phyloP scores from a whole-genome alignment of 2,888 invertebrate species.

The Megamerina dolium region DNA sequence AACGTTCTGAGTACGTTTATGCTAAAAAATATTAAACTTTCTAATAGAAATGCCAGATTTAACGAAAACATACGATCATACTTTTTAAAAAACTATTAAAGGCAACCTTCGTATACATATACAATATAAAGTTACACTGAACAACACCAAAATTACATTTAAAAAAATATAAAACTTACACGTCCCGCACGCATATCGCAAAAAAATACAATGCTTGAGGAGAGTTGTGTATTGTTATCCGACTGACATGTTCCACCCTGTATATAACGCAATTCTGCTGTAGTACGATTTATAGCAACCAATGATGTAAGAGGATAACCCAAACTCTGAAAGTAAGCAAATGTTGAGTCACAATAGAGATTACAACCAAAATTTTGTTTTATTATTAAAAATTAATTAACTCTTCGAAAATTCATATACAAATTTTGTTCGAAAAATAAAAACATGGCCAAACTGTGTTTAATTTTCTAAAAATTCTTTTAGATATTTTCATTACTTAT shows the following conservation, averaged over 20 bases:
- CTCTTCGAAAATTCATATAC: not conserved
- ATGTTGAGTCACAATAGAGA: not conserved
- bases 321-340: slow-evolving; percentile 39
- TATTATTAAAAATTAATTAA: not conserved
- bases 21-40: too few relatives aligned
- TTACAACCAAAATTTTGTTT: not conserved
- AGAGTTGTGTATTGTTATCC: slow-evolving; percentile 32
- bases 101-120: too few relatives aligned
- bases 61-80: too few relatives aligned
- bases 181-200: slow-evolving; percentile 43
- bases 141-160: too few relatives aligned
- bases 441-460: too few relatives aligned
- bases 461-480: too few relatives aligned
- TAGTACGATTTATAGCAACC: slow-evolving; percentile 33
- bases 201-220: slow-evolving; percentile 39
- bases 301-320: slow-evolving; percentile 42
- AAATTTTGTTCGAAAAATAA: too few relatives aligned
- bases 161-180: slow-evolving; percentile 30
- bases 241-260: slow-evolving; percentile 39
- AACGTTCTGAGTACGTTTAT: too few relatives aligned
- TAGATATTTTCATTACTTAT: too few relatives aligned
- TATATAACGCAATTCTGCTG: slow-evolving; percentile 39
- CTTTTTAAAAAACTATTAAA: too few relatives aligned
- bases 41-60: too few relatives aligned
- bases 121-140: too few relatives aligned